Evolutionary conservation across 2,113 vertebrate species (phyloP).

Genomic region (Lasiurus cinereus): DNA sequence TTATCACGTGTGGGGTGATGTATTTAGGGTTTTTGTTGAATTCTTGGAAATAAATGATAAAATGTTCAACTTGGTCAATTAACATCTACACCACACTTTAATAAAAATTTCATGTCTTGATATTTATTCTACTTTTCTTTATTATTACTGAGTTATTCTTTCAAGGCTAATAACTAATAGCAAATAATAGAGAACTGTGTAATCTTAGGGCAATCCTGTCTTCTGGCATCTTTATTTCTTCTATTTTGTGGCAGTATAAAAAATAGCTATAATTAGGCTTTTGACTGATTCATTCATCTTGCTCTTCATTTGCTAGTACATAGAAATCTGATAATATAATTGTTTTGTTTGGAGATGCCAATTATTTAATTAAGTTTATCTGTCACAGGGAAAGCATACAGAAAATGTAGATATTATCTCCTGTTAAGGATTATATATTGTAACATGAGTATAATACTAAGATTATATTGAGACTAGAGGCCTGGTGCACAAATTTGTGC

Average conservation of each 20-base stretch:
- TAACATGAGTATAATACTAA: neutral
- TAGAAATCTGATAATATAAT: constrained; percentile 49
- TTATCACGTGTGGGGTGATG: neutral
- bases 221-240: constrained; percentile 23
- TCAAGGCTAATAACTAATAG: constrained; percentile 4
- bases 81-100: neutral
- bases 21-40: neutral
- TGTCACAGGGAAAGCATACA: neutral
- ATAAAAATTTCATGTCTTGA: constrained; percentile 39
- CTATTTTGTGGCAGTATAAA: constrained; percentile 62
- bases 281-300: constrained; percentile 58
- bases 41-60: constrained; percentile 47
- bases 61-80: constrained; percentile 21
- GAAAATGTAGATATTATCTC: constrained; percentile 41
- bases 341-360: neutral
- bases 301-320: constrained; percentile 60
- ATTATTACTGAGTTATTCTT: neutral
- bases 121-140: neutral
- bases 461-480: neutral
- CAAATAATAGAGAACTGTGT: neutral
- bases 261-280: constrained; percentile 59
- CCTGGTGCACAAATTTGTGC: no score
- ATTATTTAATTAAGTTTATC: constrained; percentile 56
- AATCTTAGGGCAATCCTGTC: neutral
- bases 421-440: neutral